Base-by-base conservation (phyloP, 1,140 invertebrate genomes). In the Leptestheria dahalacensis region DNA sequence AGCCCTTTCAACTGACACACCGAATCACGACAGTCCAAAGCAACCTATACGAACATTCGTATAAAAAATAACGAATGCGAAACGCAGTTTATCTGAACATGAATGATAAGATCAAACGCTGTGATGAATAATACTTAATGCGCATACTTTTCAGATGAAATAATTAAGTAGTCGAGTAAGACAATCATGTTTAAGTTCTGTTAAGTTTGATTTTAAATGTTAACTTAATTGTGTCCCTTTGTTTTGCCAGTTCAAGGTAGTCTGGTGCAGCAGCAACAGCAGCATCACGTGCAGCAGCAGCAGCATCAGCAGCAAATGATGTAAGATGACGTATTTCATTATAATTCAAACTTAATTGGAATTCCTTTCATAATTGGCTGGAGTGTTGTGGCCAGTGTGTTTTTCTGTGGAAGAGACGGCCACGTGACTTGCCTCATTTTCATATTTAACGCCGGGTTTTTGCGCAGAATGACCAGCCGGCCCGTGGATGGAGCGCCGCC, bases 261-360 rank as follows among this genome's bases (percentile, higher is more conserved):
- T 65, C 73, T 71, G 68, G 77, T 79, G 77, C 77, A 78, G 73
- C 78, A 79, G 70, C 78, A 73, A 67, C 72, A 73, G 62, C 72
- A 75, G 64, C 72, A 74, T 64, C 73, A 75, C 63, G 73, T 71
- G 62, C 78, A 74, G 66, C 73, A 74, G 66, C 67, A 68, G 3
- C 63, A 63, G 48, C 61, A 57, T 46, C 26, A 52, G 11, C 57
- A 55, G 18, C 58, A 61, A 20, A 64, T 55, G 66, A 60, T 60
- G 58, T 28, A 28, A 60, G 58, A 51, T n/a, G n/a, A 23, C 12
- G n/a, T 51, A 51, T 59, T 2, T 24, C 29, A 4, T 6, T 26
- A n/a, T 11, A 25, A 26, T 60, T 33, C 56, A 11, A 57, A 52
- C 41, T n/a, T n/a, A 57, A 15, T n/a, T 12, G n/a, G 11, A 55